These are phyloP conservation scores for Scotopteryx bipunctaria DNA, from an alignment of 2,888 invertebrate genomes.

Conservation along the genomic window DNA sequence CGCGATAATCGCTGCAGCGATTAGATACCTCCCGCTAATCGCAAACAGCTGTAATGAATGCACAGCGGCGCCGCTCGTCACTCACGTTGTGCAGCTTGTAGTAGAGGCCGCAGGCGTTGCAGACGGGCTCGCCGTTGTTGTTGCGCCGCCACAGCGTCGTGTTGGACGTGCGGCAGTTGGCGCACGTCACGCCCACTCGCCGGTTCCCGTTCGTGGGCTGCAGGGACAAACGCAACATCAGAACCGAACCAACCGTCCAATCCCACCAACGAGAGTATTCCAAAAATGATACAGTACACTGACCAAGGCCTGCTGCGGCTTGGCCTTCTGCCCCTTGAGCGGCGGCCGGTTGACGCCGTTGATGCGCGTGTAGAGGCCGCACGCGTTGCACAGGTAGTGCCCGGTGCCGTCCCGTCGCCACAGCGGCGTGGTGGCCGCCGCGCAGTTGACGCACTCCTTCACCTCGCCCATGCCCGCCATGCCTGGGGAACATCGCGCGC, in stretches of 20 bases:
- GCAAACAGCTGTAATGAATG: conserved; percentile 21
- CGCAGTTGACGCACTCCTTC: conserved; percentile 97
- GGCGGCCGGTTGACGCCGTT: conserved; percentile 89
- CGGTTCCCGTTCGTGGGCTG: conserved; percentile 84
- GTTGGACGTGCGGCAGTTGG: conserved; percentile 95
- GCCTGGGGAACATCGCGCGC: too few relatives aligned
- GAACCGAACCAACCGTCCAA: not conserved
- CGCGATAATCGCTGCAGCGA: conserved; percentile 76
- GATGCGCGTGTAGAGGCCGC: conserved; percentile 94
- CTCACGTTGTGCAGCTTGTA: conserved; percentile 92
- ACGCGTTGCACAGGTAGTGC: conserved; percentile 99
- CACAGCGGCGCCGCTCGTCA: conserved; percentile 17
- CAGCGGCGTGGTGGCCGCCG: conserved; percentile 95
- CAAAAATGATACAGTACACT: conserved; percentile 28
- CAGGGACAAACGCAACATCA: not conserved
- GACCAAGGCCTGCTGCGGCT: conserved; percentile 84
- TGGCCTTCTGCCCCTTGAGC: conserved; percentile 86
- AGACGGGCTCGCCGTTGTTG: conserved; percentile 97
- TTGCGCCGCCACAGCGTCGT: conserved; percentile 99
- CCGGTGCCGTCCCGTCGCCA: conserved; percentile 99
- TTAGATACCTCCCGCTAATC: conserved; percentile 65
- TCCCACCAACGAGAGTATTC: not conserved
- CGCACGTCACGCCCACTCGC: conserved; percentile 92
- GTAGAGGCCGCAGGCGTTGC: conserved; percentile 99
- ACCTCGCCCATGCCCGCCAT: conserved; percentile 84